A percentile compares a stretch with the other conserved stretches of the same genome.
These are phyloP conservation scores for Mactromeris polynyma DNA, from an alignment of 2,888 invertebrate genomes.

Conservation along the genomic window DNA sequence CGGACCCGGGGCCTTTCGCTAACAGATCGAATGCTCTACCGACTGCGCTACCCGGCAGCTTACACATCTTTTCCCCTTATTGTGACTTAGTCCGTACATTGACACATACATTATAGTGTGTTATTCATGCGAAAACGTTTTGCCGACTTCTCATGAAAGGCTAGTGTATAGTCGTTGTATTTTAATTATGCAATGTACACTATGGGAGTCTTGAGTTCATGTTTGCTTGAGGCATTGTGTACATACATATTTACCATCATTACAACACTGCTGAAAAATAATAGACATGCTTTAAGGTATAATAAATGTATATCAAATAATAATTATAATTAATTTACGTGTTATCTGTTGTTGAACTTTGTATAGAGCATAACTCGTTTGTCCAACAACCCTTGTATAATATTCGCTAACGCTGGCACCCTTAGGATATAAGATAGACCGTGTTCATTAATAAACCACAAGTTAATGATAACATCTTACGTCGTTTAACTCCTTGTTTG, in stretches of 20 bases:
- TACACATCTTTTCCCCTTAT: no score
- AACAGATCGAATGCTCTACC: no score
- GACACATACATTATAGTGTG: no score
- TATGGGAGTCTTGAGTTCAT: neutral
- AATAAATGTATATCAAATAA: constrained; percentile 1
- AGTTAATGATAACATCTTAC: neutral
- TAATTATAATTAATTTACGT: neutral
- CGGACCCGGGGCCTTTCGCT: no score
- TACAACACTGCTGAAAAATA: neutral
- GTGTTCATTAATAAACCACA: constrained; percentile 7
- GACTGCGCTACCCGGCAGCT: no score
- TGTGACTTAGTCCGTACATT: no score
- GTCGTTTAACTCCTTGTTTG: neutral
- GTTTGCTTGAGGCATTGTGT: neutral
- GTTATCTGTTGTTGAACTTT: neutral
- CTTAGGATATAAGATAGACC: neutral
- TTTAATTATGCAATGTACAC: neutral
- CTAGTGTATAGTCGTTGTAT: neutral
- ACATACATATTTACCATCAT: neutral
- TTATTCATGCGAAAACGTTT: no score
- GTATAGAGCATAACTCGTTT: neutral
- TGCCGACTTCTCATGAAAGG: no score
- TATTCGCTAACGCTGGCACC: neutral
- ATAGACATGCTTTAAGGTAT: neutral
- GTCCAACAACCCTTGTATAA: neutral